phyloP scores from a whole-genome alignment of 2,888 invertebrate species.

The Eupelmus urozonus region DNA sequence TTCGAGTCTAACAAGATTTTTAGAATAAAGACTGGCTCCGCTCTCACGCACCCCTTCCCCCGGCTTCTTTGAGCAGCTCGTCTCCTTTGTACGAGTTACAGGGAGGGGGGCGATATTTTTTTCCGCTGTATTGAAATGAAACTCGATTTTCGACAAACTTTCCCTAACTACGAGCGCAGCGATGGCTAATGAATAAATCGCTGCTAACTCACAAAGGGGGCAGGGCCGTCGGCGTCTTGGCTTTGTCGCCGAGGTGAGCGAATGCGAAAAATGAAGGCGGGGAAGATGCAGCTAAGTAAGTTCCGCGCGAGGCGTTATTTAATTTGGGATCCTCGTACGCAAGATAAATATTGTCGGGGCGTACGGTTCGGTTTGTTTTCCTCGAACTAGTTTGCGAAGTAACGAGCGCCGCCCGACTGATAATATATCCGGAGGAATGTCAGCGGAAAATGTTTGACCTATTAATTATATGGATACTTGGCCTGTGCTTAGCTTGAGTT shows the following conservation, averaged over 20 bases:
- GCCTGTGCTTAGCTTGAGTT: too few species aligned
- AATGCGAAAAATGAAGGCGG: constrained; percentile 34
- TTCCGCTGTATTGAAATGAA: constrained; percentile 62
- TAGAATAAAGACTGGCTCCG: constrained; percentile 33
- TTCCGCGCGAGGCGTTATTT: constrained; percentile 16
- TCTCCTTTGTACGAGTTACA: constrained; percentile 43
- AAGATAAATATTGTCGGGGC: constrained; percentile 49
- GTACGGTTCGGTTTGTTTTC: constrained; percentile 20
- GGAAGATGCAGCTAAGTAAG: not conserved
- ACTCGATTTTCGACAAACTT: constrained; percentile 57
- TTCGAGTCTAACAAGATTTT: constrained; percentile 57
- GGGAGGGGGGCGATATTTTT: constrained; percentile 47
- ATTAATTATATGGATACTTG: not conserved
- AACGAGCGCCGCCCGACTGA: not conserved
- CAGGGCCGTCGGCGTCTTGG: not conserved
- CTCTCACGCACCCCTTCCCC: constrained; percentile 15
- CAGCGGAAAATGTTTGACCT: not conserved
- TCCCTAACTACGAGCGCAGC: constrained; percentile 8
- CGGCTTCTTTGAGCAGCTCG: constrained; percentile 6
- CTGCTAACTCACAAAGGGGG: constrained; percentile 41
- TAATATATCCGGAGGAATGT: constrained; percentile 4
- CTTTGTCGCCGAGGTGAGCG: not conserved
- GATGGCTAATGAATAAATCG: constrained; percentile 55
- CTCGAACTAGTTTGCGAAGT: not conserved
- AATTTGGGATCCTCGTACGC: constrained; percentile 22